A percentile compares a stretch with the other conserved stretches of the same genome.
These are phyloP conservation scores for Lysandra bellargus DNA, from an alignment of 2,888 invertebrate genomes.

Conservation along the genomic window DNA sequence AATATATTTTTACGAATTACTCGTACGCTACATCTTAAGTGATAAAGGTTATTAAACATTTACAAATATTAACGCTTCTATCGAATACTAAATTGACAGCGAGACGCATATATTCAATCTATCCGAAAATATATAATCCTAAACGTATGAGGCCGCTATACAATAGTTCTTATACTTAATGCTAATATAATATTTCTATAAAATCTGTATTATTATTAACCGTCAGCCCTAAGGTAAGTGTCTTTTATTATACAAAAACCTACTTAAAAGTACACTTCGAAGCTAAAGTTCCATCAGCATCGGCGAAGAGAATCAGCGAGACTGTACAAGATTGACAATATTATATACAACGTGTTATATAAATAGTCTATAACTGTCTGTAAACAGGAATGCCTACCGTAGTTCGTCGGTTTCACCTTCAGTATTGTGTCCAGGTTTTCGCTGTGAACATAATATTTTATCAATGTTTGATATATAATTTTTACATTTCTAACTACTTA, in stretches of 20 bases:
- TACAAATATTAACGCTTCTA: slow-evolving; percentile 30
- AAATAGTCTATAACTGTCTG: slow-evolving; percentile 37
- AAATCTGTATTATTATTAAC: slow-evolving; percentile 40
- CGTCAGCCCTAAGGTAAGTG: slow-evolving; percentile 39
- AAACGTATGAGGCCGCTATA: slow-evolving; percentile 57
- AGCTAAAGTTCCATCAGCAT: slow-evolving; percentile 45
- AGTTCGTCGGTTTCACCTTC: slow-evolving; percentile 51
- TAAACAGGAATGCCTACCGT: slow-evolving; percentile 57
- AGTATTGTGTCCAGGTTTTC: slow-evolving; percentile 94
- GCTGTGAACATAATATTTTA: slow-evolving; percentile 73
- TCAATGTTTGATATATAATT: slow-evolving; percentile 36
- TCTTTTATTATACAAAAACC: slow-evolving; percentile 42
- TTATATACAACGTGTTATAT: slow-evolving; percentile 59
- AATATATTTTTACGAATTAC: slow-evolving; percentile 7
- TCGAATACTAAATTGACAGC: slow-evolving; percentile 44
- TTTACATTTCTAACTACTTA: background rate
- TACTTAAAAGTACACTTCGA: slow-evolving; percentile 52
- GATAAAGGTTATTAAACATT: slow-evolving; percentile 33
- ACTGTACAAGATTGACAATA: slow-evolving; percentile 59
- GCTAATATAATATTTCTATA: slow-evolving; percentile 39
- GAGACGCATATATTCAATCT: slow-evolving; percentile 58
- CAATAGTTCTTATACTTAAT: slow-evolving; percentile 43
- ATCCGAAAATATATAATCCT: slow-evolving; percentile 69
- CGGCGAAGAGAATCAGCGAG: slow-evolving; percentile 58
- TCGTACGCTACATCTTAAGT: slow-evolving; percentile 31